Percentiles rank a stretch among this genome's conserved stretches.
phyloP scores from a whole-genome alignment of 2,888 invertebrate genomes.

The Isoperla grammatica region DNA sequence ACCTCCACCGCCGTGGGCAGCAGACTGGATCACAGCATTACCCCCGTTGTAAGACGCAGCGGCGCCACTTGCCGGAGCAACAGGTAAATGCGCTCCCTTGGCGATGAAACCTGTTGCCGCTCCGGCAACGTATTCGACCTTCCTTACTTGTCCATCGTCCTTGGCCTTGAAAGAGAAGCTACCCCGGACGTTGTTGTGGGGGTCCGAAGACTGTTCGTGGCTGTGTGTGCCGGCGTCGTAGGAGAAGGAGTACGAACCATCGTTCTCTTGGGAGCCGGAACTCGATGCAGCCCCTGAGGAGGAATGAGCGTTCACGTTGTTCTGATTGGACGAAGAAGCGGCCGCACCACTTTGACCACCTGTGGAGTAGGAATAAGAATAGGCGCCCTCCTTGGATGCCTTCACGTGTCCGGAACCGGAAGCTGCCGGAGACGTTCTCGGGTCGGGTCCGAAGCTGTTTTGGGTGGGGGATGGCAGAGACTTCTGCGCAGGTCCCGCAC shows the following conservation, averaged over 20 bases:
- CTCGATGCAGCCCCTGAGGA: conserved; percentile 20
- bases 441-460: conserved; percentile 30
- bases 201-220: conserved; percentile 40
- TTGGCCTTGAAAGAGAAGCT: conserved; percentile 33
- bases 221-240: conserved; percentile 38
- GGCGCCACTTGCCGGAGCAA: conserved; percentile 18
- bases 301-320: conserved; percentile 32
- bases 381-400: conserved; percentile 31
- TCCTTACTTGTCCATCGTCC: conserved; percentile 30
- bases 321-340: conserved; percentile 39
- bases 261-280: conserved; percentile 15
- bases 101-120: conserved; percentile 33
- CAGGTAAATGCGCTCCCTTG: conserved; percentile 33
- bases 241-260: conserved; percentile 38
- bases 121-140: conserved; percentile 32
- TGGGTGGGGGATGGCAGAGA: conserved; percentile 39
- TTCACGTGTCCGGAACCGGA: not conserved
- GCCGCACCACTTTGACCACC: conserved; percentile 33
- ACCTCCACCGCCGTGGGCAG: no score
- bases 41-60: no score
- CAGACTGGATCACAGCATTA: no score
- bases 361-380: conserved; percentile 38
- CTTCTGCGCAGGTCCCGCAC: conserved; percentile 34
- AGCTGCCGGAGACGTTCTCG: not conserved
- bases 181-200: conserved; percentile 36